A percentile compares a stretch with the other conserved stretches of the same genome.
These are phyloP conservation scores for Drosophila nigrodunni DNA, from an alignment of 1,140 invertebrate genomes.

Conservation along the genomic window DNA sequence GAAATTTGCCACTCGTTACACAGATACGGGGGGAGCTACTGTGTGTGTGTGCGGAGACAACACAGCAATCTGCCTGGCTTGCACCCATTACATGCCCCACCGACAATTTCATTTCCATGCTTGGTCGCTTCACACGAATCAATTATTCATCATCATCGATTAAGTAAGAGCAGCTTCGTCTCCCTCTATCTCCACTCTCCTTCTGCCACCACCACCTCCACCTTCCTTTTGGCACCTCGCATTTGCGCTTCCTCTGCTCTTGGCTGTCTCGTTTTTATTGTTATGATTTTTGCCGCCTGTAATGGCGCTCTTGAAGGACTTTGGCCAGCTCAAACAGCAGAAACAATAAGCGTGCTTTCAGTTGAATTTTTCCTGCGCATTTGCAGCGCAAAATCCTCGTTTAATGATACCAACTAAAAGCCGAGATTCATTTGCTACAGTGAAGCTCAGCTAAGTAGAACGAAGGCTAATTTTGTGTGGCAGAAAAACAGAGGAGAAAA, in stretches of 20 bases:
- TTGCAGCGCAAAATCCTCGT: conserved; percentile 40
- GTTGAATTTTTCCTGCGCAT: conserved; percentile 25
- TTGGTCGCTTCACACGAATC: conserved; percentile 79
- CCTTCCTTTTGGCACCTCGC: background rate
- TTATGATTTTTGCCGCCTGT: conserved; percentile 79
- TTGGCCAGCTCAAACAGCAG: conserved; percentile 35
- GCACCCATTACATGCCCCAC: conserved; percentile 40
- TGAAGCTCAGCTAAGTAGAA: background rate
- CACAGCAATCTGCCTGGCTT: conserved; percentile 51
- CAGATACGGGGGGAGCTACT: conserved; percentile 16
- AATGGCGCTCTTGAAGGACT: conserved; percentile 76
- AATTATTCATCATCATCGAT: conserved; percentile 83
- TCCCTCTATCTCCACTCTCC: background rate
- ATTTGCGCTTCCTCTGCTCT: background rate
- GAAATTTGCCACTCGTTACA: conserved; percentile 81
- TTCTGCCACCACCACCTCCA: background rate
- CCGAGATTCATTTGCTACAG: conserved; percentile 52
- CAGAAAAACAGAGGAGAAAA: background rate
- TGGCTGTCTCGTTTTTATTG: conserved; percentile 67
- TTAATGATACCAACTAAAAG: conserved; percentile 76
- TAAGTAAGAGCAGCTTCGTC: conserved; percentile 61
- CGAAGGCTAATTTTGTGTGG: no score
- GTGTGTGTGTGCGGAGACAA: conserved; percentile 4
- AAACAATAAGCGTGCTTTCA: conserved; percentile 56
- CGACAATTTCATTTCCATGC: conserved; percentile 82